phyloP scores from a whole-genome alignment of 2,113 vertebrate species.

The Tricholaema leucomelas region DNA sequence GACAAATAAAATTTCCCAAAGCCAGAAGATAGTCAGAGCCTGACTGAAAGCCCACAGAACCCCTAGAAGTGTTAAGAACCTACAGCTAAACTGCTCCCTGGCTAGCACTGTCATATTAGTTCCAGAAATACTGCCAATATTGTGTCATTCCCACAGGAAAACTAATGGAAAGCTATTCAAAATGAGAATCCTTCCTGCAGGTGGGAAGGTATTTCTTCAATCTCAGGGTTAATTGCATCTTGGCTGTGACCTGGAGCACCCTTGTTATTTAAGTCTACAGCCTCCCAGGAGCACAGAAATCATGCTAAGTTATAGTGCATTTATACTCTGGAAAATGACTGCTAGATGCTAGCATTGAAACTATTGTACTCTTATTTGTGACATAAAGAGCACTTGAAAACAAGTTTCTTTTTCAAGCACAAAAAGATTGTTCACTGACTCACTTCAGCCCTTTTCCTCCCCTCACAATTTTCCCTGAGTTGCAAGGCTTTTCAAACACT shows the following conservation, averaged over 20 bases:
- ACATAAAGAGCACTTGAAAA: constrained; percentile 7
- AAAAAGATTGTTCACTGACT: neutral
- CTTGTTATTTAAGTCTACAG: constrained; percentile 28
- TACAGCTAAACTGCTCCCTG: neutral
- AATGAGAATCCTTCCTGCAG: constrained; percentile 42
- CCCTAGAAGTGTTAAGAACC: neutral
- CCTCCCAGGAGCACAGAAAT: constrained; percentile 2
- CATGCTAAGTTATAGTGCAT: constrained; percentile 25
- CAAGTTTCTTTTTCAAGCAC: neutral
- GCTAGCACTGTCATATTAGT: neutral
- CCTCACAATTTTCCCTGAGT: neutral
- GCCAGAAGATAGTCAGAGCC: neutral
- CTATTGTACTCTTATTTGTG: neutral
- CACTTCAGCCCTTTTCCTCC: neutral
- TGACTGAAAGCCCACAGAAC: neutral
- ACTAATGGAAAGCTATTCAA: constrained; percentile 48
- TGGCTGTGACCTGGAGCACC: constrained; percentile 19
- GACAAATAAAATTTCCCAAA: neutral
- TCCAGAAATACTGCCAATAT: constrained; percentile 21
- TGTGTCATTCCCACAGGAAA: constrained; percentile 20
- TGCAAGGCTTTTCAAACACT: neutral
- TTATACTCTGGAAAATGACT: constrained; percentile 10
- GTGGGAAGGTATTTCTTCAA: constrained; percentile 34
- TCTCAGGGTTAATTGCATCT: constrained; percentile 36
- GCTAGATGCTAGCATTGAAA: neutral